Conservation (phyloP, 1,140 invertebrate genomes). For the Drosophila azteca region DNA sequence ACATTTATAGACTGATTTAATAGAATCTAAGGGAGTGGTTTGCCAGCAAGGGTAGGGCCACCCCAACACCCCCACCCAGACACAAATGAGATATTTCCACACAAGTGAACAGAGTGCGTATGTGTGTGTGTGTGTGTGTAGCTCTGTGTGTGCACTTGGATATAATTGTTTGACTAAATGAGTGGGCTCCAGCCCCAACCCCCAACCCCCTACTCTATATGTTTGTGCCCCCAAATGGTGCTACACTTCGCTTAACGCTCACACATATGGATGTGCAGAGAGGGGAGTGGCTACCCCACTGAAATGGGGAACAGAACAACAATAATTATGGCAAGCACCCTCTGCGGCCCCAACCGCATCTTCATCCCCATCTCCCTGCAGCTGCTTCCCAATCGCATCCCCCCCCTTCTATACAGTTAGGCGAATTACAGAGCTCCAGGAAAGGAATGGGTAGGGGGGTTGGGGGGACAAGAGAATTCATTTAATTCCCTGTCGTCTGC, state of each 20-base stretch:
- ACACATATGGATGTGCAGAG: slow-evolving; percentile 27
- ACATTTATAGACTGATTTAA: slow-evolving; percentile 69
- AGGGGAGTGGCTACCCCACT: not conserved
- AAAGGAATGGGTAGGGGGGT: not conserved
- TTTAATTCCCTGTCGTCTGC: slow-evolving; percentile 49
- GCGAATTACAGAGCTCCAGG: not conserved
- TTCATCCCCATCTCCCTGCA: not conserved
- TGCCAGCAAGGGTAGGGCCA: not conserved
- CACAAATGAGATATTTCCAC: slow-evolving; percentile 68
- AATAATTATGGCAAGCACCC: slow-evolving; percentile 60
- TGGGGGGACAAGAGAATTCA: slow-evolving; percentile 39
- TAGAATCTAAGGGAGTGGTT: not conserved
- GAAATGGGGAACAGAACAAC: slow-evolving; percentile 30
- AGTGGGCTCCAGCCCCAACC: slow-evolving; percentile 38
- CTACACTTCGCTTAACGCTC: slow-evolving; percentile 47
- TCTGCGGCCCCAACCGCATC: slow-evolving; percentile 32
- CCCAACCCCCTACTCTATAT: slow-evolving; percentile 8
- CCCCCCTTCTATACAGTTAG: slow-evolving; percentile 28
- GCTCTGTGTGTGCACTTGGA: slow-evolving; percentile 59
- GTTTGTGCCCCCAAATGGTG: slow-evolving; percentile 28
- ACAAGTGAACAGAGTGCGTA: slow-evolving; percentile 60
- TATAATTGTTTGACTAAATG: slow-evolving; percentile 79
- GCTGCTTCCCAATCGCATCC: not conserved
- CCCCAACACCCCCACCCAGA: not conserved
- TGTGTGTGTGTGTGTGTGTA: slow-evolving; percentile 27